phyloP scores from a whole-genome alignment of 2,888 invertebrate species.

The Chloromyia formosa region DNA sequence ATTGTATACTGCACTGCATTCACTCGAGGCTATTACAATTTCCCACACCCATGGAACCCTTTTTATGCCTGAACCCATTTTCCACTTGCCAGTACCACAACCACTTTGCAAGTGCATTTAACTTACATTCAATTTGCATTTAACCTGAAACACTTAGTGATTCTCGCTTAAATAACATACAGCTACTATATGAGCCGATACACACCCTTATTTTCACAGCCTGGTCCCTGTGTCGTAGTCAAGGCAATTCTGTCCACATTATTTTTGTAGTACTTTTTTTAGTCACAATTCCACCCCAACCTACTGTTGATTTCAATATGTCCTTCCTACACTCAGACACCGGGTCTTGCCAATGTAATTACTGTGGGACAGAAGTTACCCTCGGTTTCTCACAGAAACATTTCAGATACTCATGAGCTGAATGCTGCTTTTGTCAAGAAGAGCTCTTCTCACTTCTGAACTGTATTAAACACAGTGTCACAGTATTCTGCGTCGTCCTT shows the following conservation, averaged over 20 bases:
- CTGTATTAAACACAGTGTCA: too few species aligned
- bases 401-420: not conserved
- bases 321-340: not conserved
- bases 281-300: slow-evolving; percentile 22
- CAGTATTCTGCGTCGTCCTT: too few species aligned
- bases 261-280: slow-evolving; percentile 8
- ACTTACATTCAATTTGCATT: slow-evolving; percentile 39
- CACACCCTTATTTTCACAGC: slow-evolving; percentile 31
- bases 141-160: slow-evolving; percentile 25
- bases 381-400: slow-evolving; percentile 31
- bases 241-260: not conserved
- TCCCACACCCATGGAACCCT: not conserved
- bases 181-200: not conserved
- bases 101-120: slow-evolving; percentile 30
- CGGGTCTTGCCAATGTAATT: not conserved
- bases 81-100: slow-evolving; percentile 20
- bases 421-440: too few species aligned
- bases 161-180: too few species aligned
- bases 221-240: not conserved
- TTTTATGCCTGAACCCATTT: not conserved
- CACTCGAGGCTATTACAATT: not conserved
- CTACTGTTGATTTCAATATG: not conserved
- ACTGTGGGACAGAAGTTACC: slow-evolving; percentile 40
- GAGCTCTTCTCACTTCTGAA: too few species aligned
- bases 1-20: not conserved